Evolutionary conservation across 2,888 invertebrate genomes (phyloP).

Genomic region (Lordiphosa fenestrarum): DNA sequence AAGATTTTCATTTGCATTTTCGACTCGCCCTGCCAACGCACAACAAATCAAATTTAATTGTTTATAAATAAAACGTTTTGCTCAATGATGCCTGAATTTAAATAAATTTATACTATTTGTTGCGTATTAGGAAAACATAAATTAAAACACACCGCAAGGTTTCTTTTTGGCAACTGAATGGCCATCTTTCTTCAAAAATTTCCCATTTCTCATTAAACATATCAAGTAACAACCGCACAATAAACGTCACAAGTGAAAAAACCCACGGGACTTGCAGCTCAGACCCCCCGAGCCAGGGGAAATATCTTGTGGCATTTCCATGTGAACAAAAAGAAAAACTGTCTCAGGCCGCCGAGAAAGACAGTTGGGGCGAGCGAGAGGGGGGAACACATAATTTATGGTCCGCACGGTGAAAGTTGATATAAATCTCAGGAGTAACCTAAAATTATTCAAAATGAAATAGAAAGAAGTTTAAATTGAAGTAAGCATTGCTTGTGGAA

Average conservation of each 20-base stretch:
- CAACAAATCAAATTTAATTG: conserved; percentile 76
- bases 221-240: conserved; percentile 64
- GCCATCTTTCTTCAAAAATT: neutral
- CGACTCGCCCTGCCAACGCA: conserved; percentile 40
- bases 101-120: conserved; percentile 52
- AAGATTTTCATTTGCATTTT: conserved; percentile 20
- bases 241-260: conserved; percentile 58
- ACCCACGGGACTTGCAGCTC: conserved; percentile 41
- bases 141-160: conserved; percentile 55
- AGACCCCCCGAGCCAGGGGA: conserved; percentile 13
- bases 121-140: conserved; percentile 68
- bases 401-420: conserved; percentile 65
- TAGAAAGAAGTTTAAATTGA: conserved; percentile 26
- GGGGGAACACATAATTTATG: conserved; percentile 65
- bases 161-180: conserved; percentile 14
- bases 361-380: conserved; percentile 1
- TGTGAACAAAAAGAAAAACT: conserved; percentile 35
- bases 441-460: conserved; percentile 30
- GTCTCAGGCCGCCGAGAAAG: conserved; percentile 1
- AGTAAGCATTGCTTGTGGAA: conserved; percentile 5
- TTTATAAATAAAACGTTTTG: conserved; percentile 74
- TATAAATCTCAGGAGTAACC: conserved; percentile 67
- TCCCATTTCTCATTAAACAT: conserved; percentile 49
- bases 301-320: conserved; percentile 46
- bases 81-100: conserved; percentile 46